Evolutionary conservation across 92 coral and sea anemone species (phyloP), one percentile per base, ranked within the genome.

Genomic region (Pocillopora grandis): DNA sequence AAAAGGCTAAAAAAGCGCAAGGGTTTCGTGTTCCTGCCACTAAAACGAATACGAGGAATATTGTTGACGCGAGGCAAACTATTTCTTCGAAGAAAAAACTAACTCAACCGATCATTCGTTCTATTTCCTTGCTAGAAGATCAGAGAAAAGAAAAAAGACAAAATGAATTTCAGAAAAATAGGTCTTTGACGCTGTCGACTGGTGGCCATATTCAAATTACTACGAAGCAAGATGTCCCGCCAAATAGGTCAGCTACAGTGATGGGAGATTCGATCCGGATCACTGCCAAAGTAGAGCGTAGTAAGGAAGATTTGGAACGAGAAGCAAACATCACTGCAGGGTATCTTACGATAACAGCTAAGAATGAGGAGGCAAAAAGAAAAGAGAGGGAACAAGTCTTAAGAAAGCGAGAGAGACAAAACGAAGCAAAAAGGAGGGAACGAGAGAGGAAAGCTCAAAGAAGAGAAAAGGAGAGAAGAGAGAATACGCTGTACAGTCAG

Each of bases 1-100:
- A 76, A 61, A 56, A 62, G 57, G 75, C 15, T 49, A 58, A 59
- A 49, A 69, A 76, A 84, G 15, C 11, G 13, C 86, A 80, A 80
- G 78, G 70, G 56, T 65, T 61, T 72, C 59, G 82, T 67, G 23
- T 11, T 31, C 21, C 80, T 69, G 80, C 84, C 37, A 70, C 80
- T 63, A 72, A 73, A 76, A 60, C 58, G 37, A 68, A 64, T 20
- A 56, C 48, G 0, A 61, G 78, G 49, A 72, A 59, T 81, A 17
- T 83, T 48, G 73, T 73, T 36, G 98, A 94, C 71, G 98, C 95
- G 21, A 87, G 98, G 63, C 89, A 87, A 52, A 94, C 89, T 80
- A 84, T 94, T 71, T 67, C 79, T 27, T 70, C 65, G 15, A 89
- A 90, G 60, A 67, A 88, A 58, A 81, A 68, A 8, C 84, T 64